Conservation (phyloP, 2,888 invertebrate genomes). For the Calameuta idolon region DNA sequence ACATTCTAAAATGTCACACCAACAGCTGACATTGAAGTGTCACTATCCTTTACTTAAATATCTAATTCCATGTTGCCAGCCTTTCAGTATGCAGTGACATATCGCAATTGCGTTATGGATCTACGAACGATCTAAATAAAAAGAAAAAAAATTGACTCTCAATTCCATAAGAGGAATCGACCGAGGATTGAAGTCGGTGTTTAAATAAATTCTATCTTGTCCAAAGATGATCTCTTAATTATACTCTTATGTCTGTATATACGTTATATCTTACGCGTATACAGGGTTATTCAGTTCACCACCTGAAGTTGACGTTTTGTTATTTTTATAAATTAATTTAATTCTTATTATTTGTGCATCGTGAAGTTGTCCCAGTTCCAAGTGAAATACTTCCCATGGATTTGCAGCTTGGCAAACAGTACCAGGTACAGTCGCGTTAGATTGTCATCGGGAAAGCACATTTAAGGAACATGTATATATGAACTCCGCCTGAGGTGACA, state of each 20-base stretch:
- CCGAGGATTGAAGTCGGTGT: no score
- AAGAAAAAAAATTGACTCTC: background rate
- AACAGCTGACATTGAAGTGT: background rate
- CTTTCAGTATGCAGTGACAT: background rate
- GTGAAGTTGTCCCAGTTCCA: no score
- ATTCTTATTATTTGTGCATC: no score
- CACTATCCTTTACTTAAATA: background rate
- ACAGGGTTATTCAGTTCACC: no score
- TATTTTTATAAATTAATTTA: no score
- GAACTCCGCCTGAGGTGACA: background rate
- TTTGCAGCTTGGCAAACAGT: no score
- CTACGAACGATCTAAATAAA: background rate
- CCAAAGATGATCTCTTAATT: background rate
- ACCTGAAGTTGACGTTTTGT: no score
- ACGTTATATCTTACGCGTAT: background rate
- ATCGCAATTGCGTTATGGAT: background rate
- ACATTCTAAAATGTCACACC: background rate
- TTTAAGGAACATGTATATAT: background rate
- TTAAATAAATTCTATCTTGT: no score
- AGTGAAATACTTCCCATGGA: no score
- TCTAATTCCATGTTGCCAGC: background rate
- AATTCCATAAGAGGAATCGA: no score
- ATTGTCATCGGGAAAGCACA: background rate
- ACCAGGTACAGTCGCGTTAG: no score
- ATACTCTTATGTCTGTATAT: background rate